A percentile compares a stretch with the other conserved stretches of the same genome.
phyloP scores from a whole-genome alignment of 2,113 vertebrate genomes.

The Pseudonaja textilis region DNA sequence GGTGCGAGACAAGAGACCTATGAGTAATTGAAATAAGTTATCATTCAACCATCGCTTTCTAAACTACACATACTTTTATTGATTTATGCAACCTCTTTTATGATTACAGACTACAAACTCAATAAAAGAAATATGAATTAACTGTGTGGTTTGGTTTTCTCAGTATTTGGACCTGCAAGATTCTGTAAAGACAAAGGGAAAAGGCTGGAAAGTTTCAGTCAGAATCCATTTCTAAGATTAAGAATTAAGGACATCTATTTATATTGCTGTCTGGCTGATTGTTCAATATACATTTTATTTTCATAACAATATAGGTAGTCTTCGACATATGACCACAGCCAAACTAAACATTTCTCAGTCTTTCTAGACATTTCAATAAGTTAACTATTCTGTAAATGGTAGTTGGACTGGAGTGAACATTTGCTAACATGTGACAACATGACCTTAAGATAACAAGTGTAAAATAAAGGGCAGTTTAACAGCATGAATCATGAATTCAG shows the following conservation, averaged over 20 bases:
- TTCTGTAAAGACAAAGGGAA: background rate
- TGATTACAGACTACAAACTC: background rate
- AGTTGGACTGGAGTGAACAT: background rate
- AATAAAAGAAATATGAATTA: background rate
- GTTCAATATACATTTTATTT: background rate
- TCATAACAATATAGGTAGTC: background rate
- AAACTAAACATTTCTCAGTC: background rate
- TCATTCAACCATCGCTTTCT: background rate
- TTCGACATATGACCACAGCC: background rate
- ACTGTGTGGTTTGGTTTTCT: background rate
- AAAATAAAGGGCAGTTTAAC: background rate
- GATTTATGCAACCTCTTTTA: constrained; percentile 1
- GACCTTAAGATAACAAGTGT: background rate
- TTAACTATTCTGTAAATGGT: background rate
- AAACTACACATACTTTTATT: background rate
- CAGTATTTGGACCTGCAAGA: background rate
- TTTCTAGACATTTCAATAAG: background rate
- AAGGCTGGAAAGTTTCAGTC: background rate
- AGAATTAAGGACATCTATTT: background rate
- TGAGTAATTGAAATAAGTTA: background rate
- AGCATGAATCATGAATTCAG: background rate
- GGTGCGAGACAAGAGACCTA: background rate
- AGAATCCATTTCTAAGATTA: background rate
- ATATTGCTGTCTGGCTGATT: no score
- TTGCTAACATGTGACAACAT: background rate